Evolutionary conservation across 2,888 invertebrate genomes (phyloP).

Genomic region (Proisotoma minuta): DNA sequence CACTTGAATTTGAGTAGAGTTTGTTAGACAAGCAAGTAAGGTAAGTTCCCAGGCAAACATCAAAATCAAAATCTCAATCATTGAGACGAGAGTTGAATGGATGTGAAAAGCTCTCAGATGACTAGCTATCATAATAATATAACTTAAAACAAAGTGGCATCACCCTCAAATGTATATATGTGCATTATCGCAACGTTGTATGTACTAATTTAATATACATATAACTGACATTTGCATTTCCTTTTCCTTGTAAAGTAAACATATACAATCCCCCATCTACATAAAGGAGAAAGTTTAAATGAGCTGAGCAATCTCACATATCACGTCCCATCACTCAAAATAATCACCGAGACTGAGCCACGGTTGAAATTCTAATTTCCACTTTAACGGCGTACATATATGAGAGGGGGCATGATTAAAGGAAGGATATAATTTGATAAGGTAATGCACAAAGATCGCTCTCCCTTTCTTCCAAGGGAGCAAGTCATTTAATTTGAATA

Average conservation of each 20-base stretch:
- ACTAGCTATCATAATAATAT: background rate
- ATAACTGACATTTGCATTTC: slow-evolving; percentile 1
- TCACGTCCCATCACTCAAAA: slow-evolving; percentile 2
- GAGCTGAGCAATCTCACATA: background rate
- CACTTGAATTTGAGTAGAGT: too few relatives aligned
- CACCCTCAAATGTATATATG: too few relatives aligned
- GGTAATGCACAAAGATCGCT: background rate
- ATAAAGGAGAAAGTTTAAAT: background rate
- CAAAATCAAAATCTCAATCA: too few relatives aligned
- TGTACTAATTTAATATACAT: background rate
- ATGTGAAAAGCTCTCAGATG: background rate
- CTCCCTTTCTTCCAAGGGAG: background rate
- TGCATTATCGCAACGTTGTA: background rate
- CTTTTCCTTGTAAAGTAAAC: too few relatives aligned
- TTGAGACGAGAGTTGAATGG: too few relatives aligned
- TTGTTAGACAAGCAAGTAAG: too few relatives aligned
- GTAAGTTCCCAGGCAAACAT: too few relatives aligned
- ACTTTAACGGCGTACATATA: too few relatives aligned
- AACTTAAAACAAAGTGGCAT: background rate
- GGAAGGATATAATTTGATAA: too few relatives aligned
- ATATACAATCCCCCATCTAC: background rate
- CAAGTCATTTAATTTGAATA: background rate
- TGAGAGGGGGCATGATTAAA: too few relatives aligned
- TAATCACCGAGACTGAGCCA: background rate
- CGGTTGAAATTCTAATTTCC: background rate